Evolutionary conservation across 1,140 invertebrate genomes (phyloP), one percentile per base, ranked within the genome.

Genomic region (Mizuhopecten yessoensis): DNA sequence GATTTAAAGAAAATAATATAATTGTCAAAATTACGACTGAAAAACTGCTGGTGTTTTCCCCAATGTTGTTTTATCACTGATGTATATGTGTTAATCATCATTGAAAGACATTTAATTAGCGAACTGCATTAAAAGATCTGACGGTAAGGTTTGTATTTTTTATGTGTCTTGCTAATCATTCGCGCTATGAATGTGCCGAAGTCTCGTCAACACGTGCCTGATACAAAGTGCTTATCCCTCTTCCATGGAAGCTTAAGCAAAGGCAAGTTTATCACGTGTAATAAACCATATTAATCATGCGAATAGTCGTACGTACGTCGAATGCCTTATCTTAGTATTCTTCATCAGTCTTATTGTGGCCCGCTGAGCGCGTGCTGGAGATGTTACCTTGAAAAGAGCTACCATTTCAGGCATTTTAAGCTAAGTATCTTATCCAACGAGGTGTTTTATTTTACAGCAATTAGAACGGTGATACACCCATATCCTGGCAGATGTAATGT

Each of bases 81-180:
- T 75, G 9, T 29, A 13, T 29, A 17, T 29, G 57, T n/a, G 57
- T 75, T 75, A 9, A 75, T 29, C 57, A 29, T 29, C n/a, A 75
- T 75, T 29, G 3, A 11, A 29, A 75, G n/a, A 75, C 57, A 75
- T 75, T 29, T 29, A 75, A 75, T 75, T 75, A 29, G 29, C n/a
- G 57, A 75, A 75, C 57, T 23, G n/a, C 57, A 3, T 75, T 75
- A 75, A 75, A 75, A 75, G 57, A 29, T 75, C 57, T 75, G 57
- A 49, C 57, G 29, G 7, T 75, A 17, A 75, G 11, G 11, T 75
- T 7, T 75, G 57, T 75, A 75, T n/a, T 3, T 17, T 29, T 75
- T n/a, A 45, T 45, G 42, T 9, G 17, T 45, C 42, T 29, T 75
- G 57, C n/a, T 75, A 29, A 75, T 75, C 57, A 75, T n/a, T 75